phyloP scores from a whole-genome alignment of 2,888 invertebrate genomes.

The Arge pagana region DNA sequence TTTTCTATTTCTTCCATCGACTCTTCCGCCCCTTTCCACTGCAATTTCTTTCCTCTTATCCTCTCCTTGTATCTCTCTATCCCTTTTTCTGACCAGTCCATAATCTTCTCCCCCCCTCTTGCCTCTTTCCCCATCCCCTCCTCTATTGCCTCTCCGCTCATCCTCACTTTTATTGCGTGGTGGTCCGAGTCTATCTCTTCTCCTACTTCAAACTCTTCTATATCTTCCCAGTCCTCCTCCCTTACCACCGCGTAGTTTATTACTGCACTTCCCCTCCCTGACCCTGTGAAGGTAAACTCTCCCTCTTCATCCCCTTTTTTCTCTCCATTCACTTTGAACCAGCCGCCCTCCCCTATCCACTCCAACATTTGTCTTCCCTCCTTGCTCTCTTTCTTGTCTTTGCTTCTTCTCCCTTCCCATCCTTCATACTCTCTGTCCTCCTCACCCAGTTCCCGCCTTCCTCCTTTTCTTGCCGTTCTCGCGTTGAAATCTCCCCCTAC shows the following conservation, averaged over 20 bases:
- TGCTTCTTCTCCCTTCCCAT: too few relatives aligned
- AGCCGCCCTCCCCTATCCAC: too few relatives aligned
- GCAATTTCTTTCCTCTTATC: neutral
- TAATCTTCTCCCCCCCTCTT: neutral
- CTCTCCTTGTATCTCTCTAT: neutral
- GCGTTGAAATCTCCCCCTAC: too few relatives aligned
- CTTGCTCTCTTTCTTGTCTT: too few relatives aligned
- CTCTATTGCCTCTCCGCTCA: neutral
- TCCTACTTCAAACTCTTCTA: neutral
- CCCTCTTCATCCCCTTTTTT: too few relatives aligned
- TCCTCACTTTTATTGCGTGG: neutral
- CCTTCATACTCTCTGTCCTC: too few relatives aligned
- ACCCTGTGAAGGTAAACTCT: neutral
- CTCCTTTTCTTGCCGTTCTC: too few relatives aligned
- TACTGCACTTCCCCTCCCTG: neutral
- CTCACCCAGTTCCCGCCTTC: too few relatives aligned
- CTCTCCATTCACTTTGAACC: too few relatives aligned
- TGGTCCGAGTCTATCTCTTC: constrained; percentile 14
- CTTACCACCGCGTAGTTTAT: constrained; percentile 2
- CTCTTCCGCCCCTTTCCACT: neutral
- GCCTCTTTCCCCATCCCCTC: neutral
- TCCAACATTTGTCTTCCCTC: too few relatives aligned
- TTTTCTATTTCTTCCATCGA: neutral
- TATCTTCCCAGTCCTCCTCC: neutral
- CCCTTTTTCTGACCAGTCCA: neutral